Evolutionary conservation across 2,797 vertebrate genomes (phyloP), one percentile per base, ranked within the genome.

Genomic region (Kryptopterus vitreolus): DNA sequence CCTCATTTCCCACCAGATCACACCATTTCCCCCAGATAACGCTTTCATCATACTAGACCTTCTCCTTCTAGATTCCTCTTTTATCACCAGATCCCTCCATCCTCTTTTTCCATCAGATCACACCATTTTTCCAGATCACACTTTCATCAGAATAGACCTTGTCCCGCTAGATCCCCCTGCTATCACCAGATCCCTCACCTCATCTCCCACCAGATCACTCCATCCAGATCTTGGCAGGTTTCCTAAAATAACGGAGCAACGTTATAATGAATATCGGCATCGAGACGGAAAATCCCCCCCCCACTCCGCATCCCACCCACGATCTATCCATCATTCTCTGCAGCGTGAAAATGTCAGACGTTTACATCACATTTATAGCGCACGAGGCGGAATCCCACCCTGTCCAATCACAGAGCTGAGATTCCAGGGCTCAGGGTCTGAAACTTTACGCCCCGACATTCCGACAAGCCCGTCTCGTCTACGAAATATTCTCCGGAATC

Each of bases 321-420:
- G 48, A 55, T 29, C 22, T 10, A 48, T 35, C 38, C 24, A 9
- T 71, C 69, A 52, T 15, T n/a, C 48, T 53, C 33, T 22, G 22
- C 31, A 31, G 63, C 3, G 22, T 52, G 65, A 43, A 70, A 88
- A 90, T 87, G 87, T 88, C 85, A 2, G 52, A 26, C 50, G 33
- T 74, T 46, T 74, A 59, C 55, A 43, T 59, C 72, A 58, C 33
- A 26, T 58, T 73, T 38, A 73, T 53, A 58, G 4, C 20, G 8
- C 31, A 48, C 22, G 48, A 71, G 24, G 16, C 69, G 22, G 48
- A 71, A 71, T 55, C 50, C 69, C 22, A 33, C 53, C 50, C 50
- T 22, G 68, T 70, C 46, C 48, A 20, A 52, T 52, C 52, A 35
- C 70, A 22, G 22, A 57, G 70, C 31, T 15, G 72, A 38, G 55